Evolutionary conservation across 2,113 vertebrate species (phyloP).

Genomic region (Lycaon pictus): DNA sequence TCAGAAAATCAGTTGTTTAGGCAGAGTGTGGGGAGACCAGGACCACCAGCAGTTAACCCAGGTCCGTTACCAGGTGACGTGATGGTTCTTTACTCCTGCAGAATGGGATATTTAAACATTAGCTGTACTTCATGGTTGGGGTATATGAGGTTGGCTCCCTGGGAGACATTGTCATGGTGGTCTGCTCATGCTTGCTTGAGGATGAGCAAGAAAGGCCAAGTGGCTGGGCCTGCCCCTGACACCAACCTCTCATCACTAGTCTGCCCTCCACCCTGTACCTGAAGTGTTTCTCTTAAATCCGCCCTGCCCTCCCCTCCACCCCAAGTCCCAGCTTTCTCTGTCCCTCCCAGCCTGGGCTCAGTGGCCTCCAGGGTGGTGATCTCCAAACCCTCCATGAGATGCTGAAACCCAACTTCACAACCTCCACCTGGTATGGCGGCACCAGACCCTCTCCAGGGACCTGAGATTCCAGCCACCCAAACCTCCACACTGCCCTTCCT

Average conservation of each 20-base stretch:
- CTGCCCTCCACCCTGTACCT: too few species aligned
- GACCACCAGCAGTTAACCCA: neutral
- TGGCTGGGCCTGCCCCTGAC: neutral
- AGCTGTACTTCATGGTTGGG: too few species aligned
- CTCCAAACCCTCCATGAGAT: neutral
- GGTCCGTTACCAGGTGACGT: neutral
- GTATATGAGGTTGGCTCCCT: neutral
- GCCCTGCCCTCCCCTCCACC: neutral
- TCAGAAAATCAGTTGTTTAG: neutral
- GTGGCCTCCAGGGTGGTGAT: neutral
- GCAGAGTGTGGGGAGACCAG: neutral
- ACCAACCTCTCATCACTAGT: too few species aligned
- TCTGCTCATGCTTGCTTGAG: neutral
- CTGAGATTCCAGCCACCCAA: neutral
- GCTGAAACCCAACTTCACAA: neutral
- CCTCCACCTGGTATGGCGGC: neutral
- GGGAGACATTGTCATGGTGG: neutral
- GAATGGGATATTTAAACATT: neutral
- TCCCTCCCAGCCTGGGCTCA: neutral
- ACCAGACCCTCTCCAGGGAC: neutral
- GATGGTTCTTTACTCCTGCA: neutral
- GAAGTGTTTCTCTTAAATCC: neutral
- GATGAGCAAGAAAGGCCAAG: neutral
- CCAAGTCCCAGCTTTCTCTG: neutral
- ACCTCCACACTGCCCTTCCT: neutral